phyloP scores from a whole-genome alignment of 2,888 invertebrate species.

The Sminthurides aquaticus region DNA sequence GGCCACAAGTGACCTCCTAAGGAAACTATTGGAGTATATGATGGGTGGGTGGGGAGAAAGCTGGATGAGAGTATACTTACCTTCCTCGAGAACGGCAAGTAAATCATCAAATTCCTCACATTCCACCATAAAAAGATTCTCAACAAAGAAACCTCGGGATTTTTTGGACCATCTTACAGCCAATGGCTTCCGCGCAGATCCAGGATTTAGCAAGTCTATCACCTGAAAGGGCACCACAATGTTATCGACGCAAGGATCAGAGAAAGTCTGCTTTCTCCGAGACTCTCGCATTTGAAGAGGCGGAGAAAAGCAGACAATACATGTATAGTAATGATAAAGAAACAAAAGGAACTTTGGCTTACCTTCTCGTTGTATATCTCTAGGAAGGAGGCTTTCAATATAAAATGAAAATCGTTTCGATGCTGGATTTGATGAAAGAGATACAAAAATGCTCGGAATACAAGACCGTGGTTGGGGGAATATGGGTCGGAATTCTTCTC shows the following conservation, averaged over 20 bases:
- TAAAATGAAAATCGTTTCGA: slow-evolving; percentile 67
- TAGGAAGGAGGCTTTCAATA: slow-evolving; percentile 83
- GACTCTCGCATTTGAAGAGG: background rate
- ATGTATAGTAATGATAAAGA: slow-evolving; percentile 1
- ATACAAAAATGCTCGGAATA: slow-evolving; percentile 83
- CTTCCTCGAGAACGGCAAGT: slow-evolving; percentile 88
- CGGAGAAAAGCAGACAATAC: slow-evolving; percentile 8
- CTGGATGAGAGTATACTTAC: slow-evolving; percentile 49
- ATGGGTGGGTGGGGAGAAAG: background rate
- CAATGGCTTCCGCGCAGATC: slow-evolving; percentile 68
- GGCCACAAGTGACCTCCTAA: background rate
- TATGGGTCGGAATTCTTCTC: slow-evolving; percentile 56
- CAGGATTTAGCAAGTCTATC: slow-evolving; percentile 85
- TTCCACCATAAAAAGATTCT: slow-evolving; percentile 90
- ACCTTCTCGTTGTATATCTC: slow-evolving; percentile 98
- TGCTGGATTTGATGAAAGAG: slow-evolving; percentile 74
- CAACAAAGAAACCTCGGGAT: slow-evolving; percentile 85
- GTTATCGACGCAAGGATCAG: background rate
- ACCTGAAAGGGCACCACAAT: no score
- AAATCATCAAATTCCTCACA: slow-evolving; percentile 88
- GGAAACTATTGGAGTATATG: background rate
- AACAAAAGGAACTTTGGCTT: slow-evolving; percentile 39
- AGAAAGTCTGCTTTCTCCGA: background rate
- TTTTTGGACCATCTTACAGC: slow-evolving; percentile 92
- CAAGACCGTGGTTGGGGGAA: slow-evolving; percentile 72